Evolutionary conservation across 2,888 invertebrate genomes (phyloP).

Genomic region (Chromoteleia sp.): DNA sequence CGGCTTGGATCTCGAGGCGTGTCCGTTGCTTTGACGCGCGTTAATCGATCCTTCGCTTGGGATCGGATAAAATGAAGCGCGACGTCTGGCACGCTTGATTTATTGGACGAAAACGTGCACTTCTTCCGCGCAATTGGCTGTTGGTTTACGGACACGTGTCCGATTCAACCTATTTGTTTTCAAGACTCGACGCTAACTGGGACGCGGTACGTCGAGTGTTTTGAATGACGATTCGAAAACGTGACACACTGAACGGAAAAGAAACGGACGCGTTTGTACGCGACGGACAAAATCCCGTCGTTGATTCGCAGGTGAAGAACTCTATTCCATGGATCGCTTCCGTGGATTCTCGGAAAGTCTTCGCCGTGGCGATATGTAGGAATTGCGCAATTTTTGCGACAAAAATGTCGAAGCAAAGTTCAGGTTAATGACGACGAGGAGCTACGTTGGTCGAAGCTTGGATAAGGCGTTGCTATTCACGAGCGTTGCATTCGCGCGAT

Average conservation of each 20-base stretch:
- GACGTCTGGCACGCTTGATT: neutral
- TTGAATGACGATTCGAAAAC: constrained; percentile 5
- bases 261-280: too few species aligned
- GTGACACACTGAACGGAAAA: neutral
- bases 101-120: constrained; percentile 4
- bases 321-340: neutral
- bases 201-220: neutral
- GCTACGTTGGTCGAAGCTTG: constrained; percentile 48
- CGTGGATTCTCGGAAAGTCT: neutral
- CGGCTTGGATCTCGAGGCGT: constrained; percentile 7
- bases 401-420: constrained; percentile 36
- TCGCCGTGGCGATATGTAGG: neutral
- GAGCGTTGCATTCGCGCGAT: constrained; percentile 52
- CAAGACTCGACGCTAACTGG: constrained; percentile 1
- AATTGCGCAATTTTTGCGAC: constrained; percentile 17
- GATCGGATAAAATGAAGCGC: neutral
- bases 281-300: too few species aligned
- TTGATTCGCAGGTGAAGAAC: neutral
- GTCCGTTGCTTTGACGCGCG: too few species aligned
- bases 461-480: constrained; percentile 64
- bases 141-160: constrained; percentile 14
- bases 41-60: too few species aligned
- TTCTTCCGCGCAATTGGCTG: constrained; percentile 8
- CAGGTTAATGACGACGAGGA: constrained; percentile 50
- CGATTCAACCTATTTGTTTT: constrained; percentile 23